Conservation (phyloP, 2,797 vertebrate genomes). For the Rhinatrema bivittatum region DNA sequence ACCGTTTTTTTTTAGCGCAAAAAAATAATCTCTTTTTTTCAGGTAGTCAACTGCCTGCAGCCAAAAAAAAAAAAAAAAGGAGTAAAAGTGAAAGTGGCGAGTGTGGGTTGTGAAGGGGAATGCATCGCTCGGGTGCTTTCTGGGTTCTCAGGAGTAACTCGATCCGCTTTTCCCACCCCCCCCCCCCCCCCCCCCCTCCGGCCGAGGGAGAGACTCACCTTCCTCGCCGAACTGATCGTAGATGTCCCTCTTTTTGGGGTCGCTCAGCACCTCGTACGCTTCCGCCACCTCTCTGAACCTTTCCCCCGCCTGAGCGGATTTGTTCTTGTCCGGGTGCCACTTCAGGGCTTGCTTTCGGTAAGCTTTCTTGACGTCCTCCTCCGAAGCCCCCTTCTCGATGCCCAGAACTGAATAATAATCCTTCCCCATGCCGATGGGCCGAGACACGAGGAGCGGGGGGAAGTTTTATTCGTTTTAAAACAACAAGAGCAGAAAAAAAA, state of each 20-base stretch:
- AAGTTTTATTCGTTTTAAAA: conserved; percentile 39
- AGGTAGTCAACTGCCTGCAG: too few relatives aligned
- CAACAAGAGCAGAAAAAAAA: conserved; percentile 25
- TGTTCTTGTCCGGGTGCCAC: conserved; percentile 99
- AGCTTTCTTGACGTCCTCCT: conserved; percentile 95
- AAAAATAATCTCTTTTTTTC: too few relatives aligned
- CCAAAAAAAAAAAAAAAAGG: too few relatives aligned
- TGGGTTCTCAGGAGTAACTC: too few relatives aligned
- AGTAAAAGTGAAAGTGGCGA: too few relatives aligned
- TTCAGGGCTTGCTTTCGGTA: conserved; percentile 95
- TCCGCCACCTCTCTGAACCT: conserved; percentile 98
- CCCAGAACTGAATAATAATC: conserved; percentile 94
- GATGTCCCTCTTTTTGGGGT: conserved; percentile 95
- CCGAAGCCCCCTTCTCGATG: conserved; percentile 87
- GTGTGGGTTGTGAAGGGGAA: too few relatives aligned
- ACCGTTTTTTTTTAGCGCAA: too few relatives aligned
- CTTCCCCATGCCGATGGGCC: conserved; percentile 78
- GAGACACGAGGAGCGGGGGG: conserved; percentile 47
- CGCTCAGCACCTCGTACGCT: conserved; percentile 95
- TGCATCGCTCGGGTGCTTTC: too few relatives aligned
- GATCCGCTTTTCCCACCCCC: too few relatives aligned
- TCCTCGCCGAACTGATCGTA: conserved; percentile 97
- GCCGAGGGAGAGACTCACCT: conserved; percentile 78
- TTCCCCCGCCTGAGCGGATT: conserved; percentile 89
- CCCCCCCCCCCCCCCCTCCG: too few relatives aligned